Base-by-base conservation (phyloP, 2,888 invertebrate genomes). In the Rhabditoides inermis region DNA sequence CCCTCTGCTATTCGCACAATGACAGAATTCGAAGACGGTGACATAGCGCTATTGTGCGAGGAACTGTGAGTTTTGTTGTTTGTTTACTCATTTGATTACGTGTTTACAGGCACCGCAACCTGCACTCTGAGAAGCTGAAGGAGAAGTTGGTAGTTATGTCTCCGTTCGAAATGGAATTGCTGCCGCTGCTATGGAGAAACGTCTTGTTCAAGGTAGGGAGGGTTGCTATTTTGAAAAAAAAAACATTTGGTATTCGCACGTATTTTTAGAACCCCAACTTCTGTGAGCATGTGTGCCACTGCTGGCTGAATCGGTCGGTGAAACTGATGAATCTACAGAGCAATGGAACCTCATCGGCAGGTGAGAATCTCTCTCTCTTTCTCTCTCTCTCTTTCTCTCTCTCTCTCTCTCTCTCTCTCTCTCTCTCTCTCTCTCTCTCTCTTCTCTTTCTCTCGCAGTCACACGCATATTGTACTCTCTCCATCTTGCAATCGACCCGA, bases 271-370 rank as follows among this genome's bases (percentile, higher is more conserved):
- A 70, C 49, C 56, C 56, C 7, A 51, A 59, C 36, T 69, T 70
- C 51, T 69, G 61, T 51, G 70, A 69, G 46, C 64, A 63, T 44
- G 69, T 69, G 23, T 60, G 65, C 39, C 69, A 58, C 49, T 45
- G 56, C 10, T 67, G 68, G 64, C 49, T 60, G 53, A 45, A 37
- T 26, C 27, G 47, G 27, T 52, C 47, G 3, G 30, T 46, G 27
- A 23, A 45, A 28, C 30, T 44, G 10, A 58, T 49, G 50, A 42
- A 50, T 25, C 35, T 55, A n/a, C 49, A 41, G 15, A 39, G 20
- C 18, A 20, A 20, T 12, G 7, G 10, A 10, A 15, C 18, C 7
- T 22, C n/a, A 18, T 39, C 40, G 40, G 20, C n/a, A 39, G 40
- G 40, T 39, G 22, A 12, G 10, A 12, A 32, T 32, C 7, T 12